phyloP scores from a whole-genome alignment of 2,797 vertebrate species.

The Periophthalmus magnuspinnatus region DNA sequence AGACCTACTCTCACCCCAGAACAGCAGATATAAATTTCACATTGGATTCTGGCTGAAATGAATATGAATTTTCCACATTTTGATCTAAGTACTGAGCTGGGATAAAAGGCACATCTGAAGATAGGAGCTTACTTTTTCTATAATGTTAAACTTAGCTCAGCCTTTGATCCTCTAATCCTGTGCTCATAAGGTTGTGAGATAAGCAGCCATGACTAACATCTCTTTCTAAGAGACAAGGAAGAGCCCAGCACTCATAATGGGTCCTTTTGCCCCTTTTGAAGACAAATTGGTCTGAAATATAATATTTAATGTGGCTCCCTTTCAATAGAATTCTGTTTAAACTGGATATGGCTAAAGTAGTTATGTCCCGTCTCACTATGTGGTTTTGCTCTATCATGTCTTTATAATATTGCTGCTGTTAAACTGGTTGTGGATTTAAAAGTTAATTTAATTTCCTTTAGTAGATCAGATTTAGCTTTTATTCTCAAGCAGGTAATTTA shows the following conservation, averaged over 20 bases:
- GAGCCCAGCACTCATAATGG: constrained; percentile 85
- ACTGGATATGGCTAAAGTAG: constrained; percentile 47
- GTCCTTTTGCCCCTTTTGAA: constrained; percentile 83
- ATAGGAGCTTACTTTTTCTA: constrained; percentile 88
- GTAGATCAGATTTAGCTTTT: too few relatives aligned
- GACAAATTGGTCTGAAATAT: constrained; percentile 83
- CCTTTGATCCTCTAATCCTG: constrained; percentile 99
- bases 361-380: constrained; percentile 26
- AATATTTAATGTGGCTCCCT: constrained; percentile 78
- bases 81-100: constrained; percentile 69
- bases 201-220: constrained; percentile 92
- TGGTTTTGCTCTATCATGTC: constrained; percentile 32
- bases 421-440: too few relatives aligned
- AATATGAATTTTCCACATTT: constrained; percentile 75
- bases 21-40: constrained; percentile 65
- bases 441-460: too few relatives aligned
- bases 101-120: constrained; percentile 76
- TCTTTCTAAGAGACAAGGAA: constrained; percentile 89
- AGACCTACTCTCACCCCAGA: constrained; percentile 45
- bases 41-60: constrained; percentile 70
- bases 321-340: constrained; percentile 70
- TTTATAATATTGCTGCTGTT: not conserved
- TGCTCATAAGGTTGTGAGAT: constrained; percentile 96
- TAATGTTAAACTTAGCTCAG: constrained; percentile 88
- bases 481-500: too few relatives aligned